Evolutionary conservation across 2,797 vertebrate genomes (phyloP).

Genomic region (Ctenosaura bakeri): DNA sequence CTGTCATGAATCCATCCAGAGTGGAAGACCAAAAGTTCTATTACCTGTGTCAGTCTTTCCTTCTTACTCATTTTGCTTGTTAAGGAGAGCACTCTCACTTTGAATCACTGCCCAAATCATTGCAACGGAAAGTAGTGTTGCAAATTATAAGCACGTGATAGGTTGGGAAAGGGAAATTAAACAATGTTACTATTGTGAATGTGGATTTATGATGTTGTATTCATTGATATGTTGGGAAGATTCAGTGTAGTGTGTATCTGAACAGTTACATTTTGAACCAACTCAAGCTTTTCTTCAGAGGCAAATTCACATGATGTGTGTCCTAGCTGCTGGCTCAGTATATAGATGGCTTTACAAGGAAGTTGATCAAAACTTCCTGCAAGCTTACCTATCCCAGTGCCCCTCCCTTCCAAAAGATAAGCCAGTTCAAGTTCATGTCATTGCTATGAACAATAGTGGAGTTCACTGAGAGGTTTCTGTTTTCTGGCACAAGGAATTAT

Average conservation of each 20-base stretch:
- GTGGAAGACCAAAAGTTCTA: neutral
- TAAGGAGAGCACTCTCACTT: neutral
- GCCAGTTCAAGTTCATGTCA: neutral
- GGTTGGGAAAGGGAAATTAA: neutral
- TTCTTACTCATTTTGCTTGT: neutral
- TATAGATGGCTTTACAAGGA: neutral
- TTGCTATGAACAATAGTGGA: neutral
- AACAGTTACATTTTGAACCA: neutral
- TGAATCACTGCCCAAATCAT: neutral
- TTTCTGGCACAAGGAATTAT: conserved; percentile 3
- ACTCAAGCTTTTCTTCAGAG: neutral
- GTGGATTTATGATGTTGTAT: neutral
- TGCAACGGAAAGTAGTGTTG: neutral
- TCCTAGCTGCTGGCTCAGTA: neutral
- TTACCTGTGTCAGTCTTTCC: neutral
- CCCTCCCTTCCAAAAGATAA: neutral
- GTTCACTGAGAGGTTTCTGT: conserved; percentile 39
- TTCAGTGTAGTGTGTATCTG: neutral
- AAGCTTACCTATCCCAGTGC: neutral
- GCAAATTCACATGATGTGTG: neutral
- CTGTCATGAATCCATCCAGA: neutral
- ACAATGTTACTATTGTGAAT: neutral
- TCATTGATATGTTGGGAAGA: neutral
- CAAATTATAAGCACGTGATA: neutral
- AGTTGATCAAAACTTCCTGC: too few relatives aligned